Base-by-base conservation (phyloP, 1,140 invertebrate species). In the Hylaeus anthracinus region DNA sequence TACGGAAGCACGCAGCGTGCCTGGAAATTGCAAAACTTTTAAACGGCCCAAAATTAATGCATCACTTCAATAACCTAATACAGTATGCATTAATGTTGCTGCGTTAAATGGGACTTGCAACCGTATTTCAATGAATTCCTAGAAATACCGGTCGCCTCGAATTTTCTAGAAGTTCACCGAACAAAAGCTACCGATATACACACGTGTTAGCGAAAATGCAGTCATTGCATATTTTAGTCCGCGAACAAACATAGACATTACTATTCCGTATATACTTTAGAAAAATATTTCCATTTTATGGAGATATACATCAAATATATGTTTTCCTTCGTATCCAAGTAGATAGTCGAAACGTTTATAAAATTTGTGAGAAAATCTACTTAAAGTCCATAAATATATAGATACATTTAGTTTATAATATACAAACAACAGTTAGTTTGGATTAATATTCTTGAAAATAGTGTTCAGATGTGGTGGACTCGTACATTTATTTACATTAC, bases 61-160 rank as follows among this genome's bases (percentile, higher is more conserved):
- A n/a, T 45, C 61, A 9, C 64, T 79, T 63, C 39, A 79, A 79
- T 64, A 39, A 43, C 60, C 60, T 64, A 72, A 78, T 72, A 51
- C 76, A 64, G n/a, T 77, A 77, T 77, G 74, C 74, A 77, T 77
- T 58, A 76, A 76, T 69, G 60, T 69, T 26, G 37, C 10, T 14
- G 15, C n/a, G 63, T 66, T 39, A 12, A 66, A 66, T 43, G 15
- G 63, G 10, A 75, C 53, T 58, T 45, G 41, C n/a, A 37, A 43
- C 65, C 12, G 39, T n/a, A 66, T 71, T 78, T 72, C 67, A 72
- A 72, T 72, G 67, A 72, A 72, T 78, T 63, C 15, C 45, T 77
- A 51, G 51, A 51, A 69, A 45, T n/a, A 8, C 4, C 56, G 41
- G 26, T 15, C 41, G 41, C 26, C 41, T 60, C 3, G 10, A 77